Evolutionary conservation across 2,797 vertebrate species (phyloP).

Genomic region (Onychomys arenicola): DNA sequence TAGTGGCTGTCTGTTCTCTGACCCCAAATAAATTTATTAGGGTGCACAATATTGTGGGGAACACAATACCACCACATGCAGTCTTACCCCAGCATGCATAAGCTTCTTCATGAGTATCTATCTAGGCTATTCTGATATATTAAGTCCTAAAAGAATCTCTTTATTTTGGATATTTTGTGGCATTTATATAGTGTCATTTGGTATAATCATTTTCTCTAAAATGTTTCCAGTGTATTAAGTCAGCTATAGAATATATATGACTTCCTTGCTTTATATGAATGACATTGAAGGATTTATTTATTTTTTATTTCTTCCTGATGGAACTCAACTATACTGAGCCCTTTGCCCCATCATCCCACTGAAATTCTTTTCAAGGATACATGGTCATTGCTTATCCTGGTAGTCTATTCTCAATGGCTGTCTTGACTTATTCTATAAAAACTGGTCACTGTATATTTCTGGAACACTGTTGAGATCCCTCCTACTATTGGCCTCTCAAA

Average conservation of each 20-base stretch:
- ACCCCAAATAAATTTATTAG: no score
- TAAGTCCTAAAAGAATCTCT: background rate
- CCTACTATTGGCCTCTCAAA: background rate
- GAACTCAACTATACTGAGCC: background rate
- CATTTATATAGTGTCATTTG: constrained; percentile 30
- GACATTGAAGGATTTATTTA: background rate
- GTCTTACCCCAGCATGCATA: background rate
- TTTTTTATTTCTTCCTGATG: constrained; percentile 16
- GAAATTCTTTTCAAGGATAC: background rate
- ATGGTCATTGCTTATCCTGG: background rate
- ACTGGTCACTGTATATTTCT: no score
- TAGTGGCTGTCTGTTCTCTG: no score
- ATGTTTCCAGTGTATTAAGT: background rate
- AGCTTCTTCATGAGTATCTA: background rate
- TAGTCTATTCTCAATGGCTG: background rate
- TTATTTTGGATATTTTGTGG: background rate
- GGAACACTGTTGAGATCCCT: background rate
- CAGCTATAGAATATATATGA: background rate
- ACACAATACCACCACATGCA: no score
- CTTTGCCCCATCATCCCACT: constrained; percentile 5
- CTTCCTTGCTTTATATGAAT: background rate
- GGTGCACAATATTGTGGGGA: no score
- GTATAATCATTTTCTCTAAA: background rate
- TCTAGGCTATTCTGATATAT: background rate
- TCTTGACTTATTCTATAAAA: background rate